phyloP scores from a whole-genome alignment of 1,140 invertebrate species.

The Nixonia krombeini region DNA sequence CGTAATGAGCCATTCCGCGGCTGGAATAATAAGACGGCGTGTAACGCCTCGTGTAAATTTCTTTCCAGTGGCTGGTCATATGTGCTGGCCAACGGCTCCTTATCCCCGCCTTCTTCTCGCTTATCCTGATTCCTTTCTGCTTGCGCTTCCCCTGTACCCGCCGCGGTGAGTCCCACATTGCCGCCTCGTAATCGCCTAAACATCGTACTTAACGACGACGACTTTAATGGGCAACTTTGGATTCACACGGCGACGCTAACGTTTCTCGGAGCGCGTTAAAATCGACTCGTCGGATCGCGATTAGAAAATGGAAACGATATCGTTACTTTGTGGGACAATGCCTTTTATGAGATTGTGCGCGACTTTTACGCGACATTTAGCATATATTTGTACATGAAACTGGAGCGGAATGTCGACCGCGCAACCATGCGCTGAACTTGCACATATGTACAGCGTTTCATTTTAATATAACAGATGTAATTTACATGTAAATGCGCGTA shows the following conservation, averaged over 20 bases:
- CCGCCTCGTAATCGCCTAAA: conserved; percentile 17
- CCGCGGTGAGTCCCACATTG: conserved; percentile 8
- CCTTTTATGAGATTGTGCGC: no score
- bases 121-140: conserved; percentile 1
- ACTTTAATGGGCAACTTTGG: no score
- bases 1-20: conserved; percentile 44
- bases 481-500: no score
- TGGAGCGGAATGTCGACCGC: no score
- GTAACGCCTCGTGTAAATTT: conserved; percentile 45
- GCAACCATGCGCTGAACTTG: no score
- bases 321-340: no score
- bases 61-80: conserved; percentile 46
- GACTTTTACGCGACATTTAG: no score
- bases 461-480: no score
- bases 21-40: conserved; percentile 44
- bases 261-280: neutral
- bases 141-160: neutral
- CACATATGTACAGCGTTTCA: no score
- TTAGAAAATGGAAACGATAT: no score
- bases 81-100: conserved; percentile 44
- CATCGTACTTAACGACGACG: conserved; percentile 23
- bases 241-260: neutral
- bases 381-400: no score
- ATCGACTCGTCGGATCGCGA: no score
- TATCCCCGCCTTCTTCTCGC: conserved; percentile 3